Base-by-base conservation (phyloP, 2,113 vertebrate species). In the Dunckerocampus dactyliophorus region DNA sequence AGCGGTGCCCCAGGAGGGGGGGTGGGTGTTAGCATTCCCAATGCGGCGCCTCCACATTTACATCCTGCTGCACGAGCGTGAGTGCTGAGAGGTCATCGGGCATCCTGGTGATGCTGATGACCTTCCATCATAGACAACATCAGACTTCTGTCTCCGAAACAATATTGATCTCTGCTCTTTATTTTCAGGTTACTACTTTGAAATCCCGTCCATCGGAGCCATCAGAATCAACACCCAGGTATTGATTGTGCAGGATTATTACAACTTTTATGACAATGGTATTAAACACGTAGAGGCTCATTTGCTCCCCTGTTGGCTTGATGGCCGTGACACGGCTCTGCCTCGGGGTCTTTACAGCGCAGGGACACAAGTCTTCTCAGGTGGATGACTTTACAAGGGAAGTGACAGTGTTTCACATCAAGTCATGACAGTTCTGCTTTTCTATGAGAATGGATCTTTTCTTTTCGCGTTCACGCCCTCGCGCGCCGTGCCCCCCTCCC, bases 201-300 rank as follows among this genome's bases (percentile, higher is more conserved):
- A 98, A 86, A 99, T 99, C 65, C 96, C 96, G 63, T 99, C 96
- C 34, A 98, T 99, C 0, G 96, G 96, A 3, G 96, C 95, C 68
- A 99, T 98, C 85, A 90, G 95, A 76, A 98, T 99, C 90, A 99
- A 98, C 92, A 99, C 96, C 0, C 96, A 99, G 95, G 96, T 98
- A 71, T 43, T 43, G 82, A 76, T 8, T 21, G n/a, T 20, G 17
- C 37, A 58, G 28, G 58, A 24, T 46, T 43, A 59, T 56, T 15
- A 20, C 49, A 24, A 3, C 17, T 19, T 45, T 19, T 43, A 24
- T 20, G 19, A 47, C 62, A 12, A 34, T 16, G n/a, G 17, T 50
- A 65, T 60, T 2, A 6, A 31, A 12, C 17, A 47, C 56, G 39
- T 39, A 14, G 22, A 43, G 10, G 59, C 63, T 47, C 49, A 28